Evolutionary conservation across 2,797 vertebrate genomes (phyloP).

Genomic region (Sciurus vulgaris): DNA sequence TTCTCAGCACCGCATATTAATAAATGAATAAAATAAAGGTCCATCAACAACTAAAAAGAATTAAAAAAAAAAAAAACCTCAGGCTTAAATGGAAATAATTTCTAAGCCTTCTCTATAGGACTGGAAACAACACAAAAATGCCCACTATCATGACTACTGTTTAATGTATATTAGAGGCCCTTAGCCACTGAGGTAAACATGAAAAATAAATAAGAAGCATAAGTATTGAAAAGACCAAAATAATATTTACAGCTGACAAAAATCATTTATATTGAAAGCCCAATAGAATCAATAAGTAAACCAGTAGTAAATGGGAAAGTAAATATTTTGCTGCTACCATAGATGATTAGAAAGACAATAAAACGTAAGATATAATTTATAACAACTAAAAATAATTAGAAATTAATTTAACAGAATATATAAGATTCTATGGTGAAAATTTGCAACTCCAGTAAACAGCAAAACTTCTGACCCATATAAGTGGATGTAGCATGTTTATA

Average conservation of each 20-base stretch:
- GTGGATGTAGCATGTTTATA: neutral
- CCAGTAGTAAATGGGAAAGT: neutral
- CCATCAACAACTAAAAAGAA: no score
- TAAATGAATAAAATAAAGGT: no score
- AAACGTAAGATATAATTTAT: neutral
- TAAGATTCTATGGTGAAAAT: neutral
- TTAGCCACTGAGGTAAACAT: neutral
- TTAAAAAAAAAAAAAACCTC: neutral
- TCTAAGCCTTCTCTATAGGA: neutral
- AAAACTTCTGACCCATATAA: neutral
- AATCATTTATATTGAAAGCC: slow-evolving; percentile 11
- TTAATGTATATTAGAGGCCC: neutral
- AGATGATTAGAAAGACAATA: slow-evolving; percentile 28
- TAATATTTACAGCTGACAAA: neutral
- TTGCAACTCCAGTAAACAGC: neutral
- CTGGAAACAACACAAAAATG: neutral
- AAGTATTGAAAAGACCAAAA: neutral
- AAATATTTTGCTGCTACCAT: neutral
- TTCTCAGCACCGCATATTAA: no score
- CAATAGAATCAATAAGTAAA: neutral
- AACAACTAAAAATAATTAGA: neutral
- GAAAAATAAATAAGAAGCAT: neutral
- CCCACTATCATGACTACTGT: neutral
- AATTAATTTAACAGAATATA: neutral
- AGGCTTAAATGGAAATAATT: neutral